Evolutionary conservation across 2,113 vertebrate genomes (phyloP).

Genomic region (Cebidichthys violaceus): DNA sequence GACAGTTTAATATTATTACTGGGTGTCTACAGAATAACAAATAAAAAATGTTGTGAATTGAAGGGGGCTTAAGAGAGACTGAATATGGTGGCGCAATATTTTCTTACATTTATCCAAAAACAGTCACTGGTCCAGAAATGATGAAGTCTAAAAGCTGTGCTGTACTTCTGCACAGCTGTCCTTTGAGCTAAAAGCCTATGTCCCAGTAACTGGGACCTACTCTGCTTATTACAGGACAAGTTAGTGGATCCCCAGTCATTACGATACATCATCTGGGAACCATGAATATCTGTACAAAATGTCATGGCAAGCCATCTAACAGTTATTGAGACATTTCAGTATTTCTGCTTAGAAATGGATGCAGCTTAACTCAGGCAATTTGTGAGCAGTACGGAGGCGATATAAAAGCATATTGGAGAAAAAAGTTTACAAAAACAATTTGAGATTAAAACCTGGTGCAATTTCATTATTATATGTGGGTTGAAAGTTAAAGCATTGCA

Average conservation of each 20-base stretch:
- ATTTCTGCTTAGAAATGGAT: not conserved
- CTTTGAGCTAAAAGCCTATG: not conserved
- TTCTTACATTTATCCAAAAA: not conserved
- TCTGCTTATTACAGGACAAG: not conserved
- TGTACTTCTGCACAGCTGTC: not conserved
- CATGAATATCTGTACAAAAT: not conserved
- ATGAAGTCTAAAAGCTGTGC: slow-evolving; percentile 1
- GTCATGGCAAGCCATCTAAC: not conserved
- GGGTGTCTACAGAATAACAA: slow-evolving; percentile 18
- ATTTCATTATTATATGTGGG: not conserved
- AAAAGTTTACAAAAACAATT: not conserved
- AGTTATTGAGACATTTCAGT: not conserved
- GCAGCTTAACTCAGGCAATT: not conserved
- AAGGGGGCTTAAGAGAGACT: not conserved
- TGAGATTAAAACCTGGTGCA: not conserved
- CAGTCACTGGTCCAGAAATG: not conserved
- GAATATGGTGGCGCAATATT: not conserved
- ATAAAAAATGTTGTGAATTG: slow-evolving; percentile 17
- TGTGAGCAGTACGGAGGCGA: not conserved
- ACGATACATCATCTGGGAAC: not conserved
- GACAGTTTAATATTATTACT: slow-evolving; percentile 25
- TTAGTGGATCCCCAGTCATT: not conserved
- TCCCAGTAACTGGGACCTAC: not conserved
- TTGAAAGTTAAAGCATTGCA: not conserved
- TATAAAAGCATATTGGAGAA: not conserved